These are phyloP conservation scores for Zaprionus davidi DNA, from an alignment of 1,140 invertebrate genomes.

Conservation along the genomic window DNA sequence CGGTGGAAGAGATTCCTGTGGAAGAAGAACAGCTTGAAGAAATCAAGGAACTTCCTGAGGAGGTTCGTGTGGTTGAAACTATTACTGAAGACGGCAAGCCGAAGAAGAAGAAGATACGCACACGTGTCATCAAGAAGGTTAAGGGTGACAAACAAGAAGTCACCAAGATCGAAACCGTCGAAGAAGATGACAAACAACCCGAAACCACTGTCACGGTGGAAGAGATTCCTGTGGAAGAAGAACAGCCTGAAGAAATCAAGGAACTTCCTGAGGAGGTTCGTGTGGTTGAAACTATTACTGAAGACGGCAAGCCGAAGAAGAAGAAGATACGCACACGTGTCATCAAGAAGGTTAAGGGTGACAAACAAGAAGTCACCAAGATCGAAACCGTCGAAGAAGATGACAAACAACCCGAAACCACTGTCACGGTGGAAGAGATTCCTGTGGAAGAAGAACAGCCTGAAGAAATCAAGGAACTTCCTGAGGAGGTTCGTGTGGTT, in stretches of 20 bases:
- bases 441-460: slow-evolving; percentile 31
- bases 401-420: slow-evolving; percentile 74
- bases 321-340: slow-evolving; percentile 62
- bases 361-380: slow-evolving; percentile 75
- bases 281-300: slow-evolving; percentile 17
- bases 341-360: slow-evolving; percentile 72
- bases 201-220: slow-evolving; percentile 69
- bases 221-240: slow-evolving; percentile 41
- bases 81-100: slow-evolving; percentile 25
- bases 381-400: slow-evolving; percentile 84
- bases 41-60: slow-evolving; percentile 36
- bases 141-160: slow-evolving; percentile 75
- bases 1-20: slow-evolving; percentile 49
- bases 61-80: slow-evolving; percentile 29
- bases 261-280: slow-evolving; percentile 41
- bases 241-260: slow-evolving; percentile 31
- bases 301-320: slow-evolving; percentile 30
- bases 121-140: slow-evolving; percentile 69
- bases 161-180: slow-evolving; percentile 82
- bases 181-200: slow-evolving; percentile 81
- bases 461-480: slow-evolving; percentile 37
- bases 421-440: slow-evolving; percentile 58
- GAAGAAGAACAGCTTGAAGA: slow-evolving; percentile 34
- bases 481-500: slow-evolving; percentile 34
- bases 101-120: slow-evolving; percentile 53